These are phyloP conservation scores for Eublepharis macularius DNA, from an alignment of 2,113 vertebrate species.

Conservation along the genomic window DNA sequence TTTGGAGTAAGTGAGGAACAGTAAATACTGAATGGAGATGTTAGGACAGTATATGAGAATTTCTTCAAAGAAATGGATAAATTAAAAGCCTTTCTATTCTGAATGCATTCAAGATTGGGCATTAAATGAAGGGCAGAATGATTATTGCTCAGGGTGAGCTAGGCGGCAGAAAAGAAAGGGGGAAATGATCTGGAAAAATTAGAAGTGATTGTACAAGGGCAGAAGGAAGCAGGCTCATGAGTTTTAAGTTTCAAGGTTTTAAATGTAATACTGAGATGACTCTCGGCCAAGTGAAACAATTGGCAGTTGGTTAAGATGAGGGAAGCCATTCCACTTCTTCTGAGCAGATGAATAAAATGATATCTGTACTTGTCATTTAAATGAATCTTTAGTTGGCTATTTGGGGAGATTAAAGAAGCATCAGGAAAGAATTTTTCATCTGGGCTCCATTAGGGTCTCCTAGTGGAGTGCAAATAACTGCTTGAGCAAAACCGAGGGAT, in stretches of 20 bases:
- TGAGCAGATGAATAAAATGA: background rate
- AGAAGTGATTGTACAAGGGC: conserved; percentile 43
- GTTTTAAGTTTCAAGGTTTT: background rate
- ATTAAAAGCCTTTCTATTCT: conserved; percentile 24
- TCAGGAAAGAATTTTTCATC: conserved; percentile 16
- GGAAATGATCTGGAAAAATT: conserved; percentile 52
- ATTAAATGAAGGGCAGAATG: conserved; percentile 17
- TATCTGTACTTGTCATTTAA: conserved; percentile 12
- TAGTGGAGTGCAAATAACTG: background rate
- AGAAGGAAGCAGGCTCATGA: conserved; percentile 27
- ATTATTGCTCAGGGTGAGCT: conserved; percentile 36
- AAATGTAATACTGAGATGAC: conserved; percentile 29
- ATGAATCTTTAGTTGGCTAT: background rate
- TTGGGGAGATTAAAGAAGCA: conserved; percentile 13
- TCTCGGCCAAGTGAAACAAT: background rate
- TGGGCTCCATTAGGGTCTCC: background rate
- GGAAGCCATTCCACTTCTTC: background rate
- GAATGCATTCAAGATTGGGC: conserved; percentile 19
- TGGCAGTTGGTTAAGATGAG: background rate
- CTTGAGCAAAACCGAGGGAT: background rate
- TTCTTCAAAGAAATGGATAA: background rate
- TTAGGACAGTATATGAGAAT: background rate
- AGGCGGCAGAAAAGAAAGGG: conserved; percentile 32
- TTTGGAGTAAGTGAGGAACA: background rate
- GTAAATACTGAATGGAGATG: background rate